Evolutionary conservation across 2,113 vertebrate species (phyloP), one percentile per base, ranked within the genome.

Genomic region (Engraulis encrasicolus): DNA sequence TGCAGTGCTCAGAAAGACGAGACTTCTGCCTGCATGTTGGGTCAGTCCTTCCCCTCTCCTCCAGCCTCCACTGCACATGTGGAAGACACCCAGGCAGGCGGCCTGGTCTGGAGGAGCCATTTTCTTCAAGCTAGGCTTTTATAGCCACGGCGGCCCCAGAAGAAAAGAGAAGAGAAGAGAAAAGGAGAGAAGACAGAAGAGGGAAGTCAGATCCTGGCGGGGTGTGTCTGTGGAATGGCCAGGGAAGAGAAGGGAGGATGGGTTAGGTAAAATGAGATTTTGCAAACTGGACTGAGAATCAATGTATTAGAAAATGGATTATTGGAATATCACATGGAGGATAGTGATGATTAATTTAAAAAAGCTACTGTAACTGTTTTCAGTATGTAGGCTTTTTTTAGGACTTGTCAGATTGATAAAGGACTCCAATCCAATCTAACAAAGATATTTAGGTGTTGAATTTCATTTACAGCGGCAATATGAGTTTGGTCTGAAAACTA

Each of bases 51-150:
- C 66, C 66, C 15, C 66, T 17, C 66, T 74, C 27, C 27, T 34
- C 66, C 66, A 34, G 89, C 82, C n/a, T n/a, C n/a, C 84, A 86
- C 87, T 93, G 85, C 87, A 93, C 82, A 87, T 66, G 83, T 80
- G 84, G 0, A 15, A n/a, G n/a, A n/a, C n/a, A n/a, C n/a, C n/a
- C n/a, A n/a, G n/a, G n/a, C 89, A 87, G 86, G 85, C 87, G 85
- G 88, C 88, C 90, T 74, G 66, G 88, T 89, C 90, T 74, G 66
- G 66, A 3, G 66, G 66, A 74, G 6, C 27, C 66, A 74, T 74
- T 74, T 74, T 82, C 91, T 88, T 88, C 90, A 83, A 50, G n/a
- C n/a, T n/a, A n/a, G 84, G 88, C 90, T 87, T 90, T 87, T 83
- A 78, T 50, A 48, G 80, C 81, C 89, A 85, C 82, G 77, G 58